Evolutionary conservation across 2,888 invertebrate genomes (phyloP), one percentile per base, ranked within the genome.

Genomic region (Hedya salicella): DNA sequence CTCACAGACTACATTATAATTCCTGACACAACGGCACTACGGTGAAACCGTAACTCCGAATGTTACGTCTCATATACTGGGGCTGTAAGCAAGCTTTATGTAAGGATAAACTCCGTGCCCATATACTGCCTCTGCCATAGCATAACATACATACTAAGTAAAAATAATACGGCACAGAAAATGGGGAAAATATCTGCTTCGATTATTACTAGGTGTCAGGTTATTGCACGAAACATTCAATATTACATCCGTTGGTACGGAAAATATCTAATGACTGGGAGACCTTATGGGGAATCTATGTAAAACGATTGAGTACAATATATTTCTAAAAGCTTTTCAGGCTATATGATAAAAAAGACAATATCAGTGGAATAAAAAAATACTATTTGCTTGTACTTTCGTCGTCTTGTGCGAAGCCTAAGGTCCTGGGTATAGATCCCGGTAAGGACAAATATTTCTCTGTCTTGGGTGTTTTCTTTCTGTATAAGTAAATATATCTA

Each of bases 131-230:
- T n/a, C n/a, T 36, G 49, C 42, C 54, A 21, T 42, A 61, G 54
- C 44, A 54, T 42, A 61, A 61, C 44, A 54, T 40, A 59, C 48
- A 19, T 53, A 30, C 39, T 60, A 66, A 60, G 53, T 40, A 53
- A 60, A 65, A 54, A 54, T 61, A 66, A 66, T 42, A 48, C 48
- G 21, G n/a, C 14, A 21, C 42, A 32, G 48, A 36, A 66, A 61
- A 54, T 60, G 60, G 66, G 61, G 53, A 54, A n/a, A 66, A 66
- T 54, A 54, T 54, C 25, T 44, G n/a, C 64, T 48, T 56, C 39
- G 30, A 44, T 53, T 59, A 53, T 52, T 46, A 46, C 44, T 46
- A 46, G 8, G 46, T 53, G 59, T 46, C 52, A 52, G 36, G 44
- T 42, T 59, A 42, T 59, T 59, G 42, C 25, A 30, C 39, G 48